Percentiles rank a stretch among this genome's conserved stretches.
phyloP scores from a whole-genome alignment of 2,797 vertebrate genomes.

The Natrix natrix region DNA sequence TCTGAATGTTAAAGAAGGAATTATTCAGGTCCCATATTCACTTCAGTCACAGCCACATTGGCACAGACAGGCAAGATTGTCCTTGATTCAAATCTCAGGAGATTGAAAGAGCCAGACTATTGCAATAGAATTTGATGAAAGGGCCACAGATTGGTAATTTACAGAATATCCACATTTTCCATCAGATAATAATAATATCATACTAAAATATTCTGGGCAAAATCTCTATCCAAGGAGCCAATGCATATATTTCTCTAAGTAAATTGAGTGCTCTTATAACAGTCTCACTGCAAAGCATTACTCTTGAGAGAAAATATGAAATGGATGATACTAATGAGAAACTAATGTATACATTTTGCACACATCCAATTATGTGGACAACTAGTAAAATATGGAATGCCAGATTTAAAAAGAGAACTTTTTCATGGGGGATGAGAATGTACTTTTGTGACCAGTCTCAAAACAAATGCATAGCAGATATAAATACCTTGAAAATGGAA shows the following conservation, averaged over 20 bases:
- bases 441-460: background rate
- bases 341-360: background rate
- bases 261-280: background rate
- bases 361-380: background rate
- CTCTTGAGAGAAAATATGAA: background rate
- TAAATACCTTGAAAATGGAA: constrained; percentile 41
- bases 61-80: background rate
- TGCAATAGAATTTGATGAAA: background rate
- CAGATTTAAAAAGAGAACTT: background rate
- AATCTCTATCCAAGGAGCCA: background rate
- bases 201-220: background rate
- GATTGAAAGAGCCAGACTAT: background rate
- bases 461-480: background rate
- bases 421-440: background rate
- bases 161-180: background rate
- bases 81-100: background rate
- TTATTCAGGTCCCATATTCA: background rate
- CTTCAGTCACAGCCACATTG: background rate
- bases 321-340: background rate
- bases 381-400: background rate
- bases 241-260: background rate
- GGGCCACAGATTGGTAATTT: background rate
- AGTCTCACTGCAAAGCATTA: background rate
- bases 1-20: background rate
- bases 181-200: background rate